Conservation (phyloP, 2,113 vertebrate species). For the Bufo bufo region DNA sequence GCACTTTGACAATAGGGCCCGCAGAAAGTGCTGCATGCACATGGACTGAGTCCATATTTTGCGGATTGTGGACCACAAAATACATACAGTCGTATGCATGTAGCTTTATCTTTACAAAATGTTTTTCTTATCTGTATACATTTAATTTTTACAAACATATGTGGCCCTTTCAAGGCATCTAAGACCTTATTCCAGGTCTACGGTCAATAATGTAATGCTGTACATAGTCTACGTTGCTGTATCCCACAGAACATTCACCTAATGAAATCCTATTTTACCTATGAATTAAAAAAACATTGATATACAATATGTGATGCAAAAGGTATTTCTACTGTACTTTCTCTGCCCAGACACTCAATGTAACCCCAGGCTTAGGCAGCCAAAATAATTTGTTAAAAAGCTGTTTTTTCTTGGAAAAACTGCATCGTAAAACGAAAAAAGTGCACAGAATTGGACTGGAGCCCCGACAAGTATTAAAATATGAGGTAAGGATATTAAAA, state of each 20-base stretch:
- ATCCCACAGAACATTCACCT: not conserved
- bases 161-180: not conserved
- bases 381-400: conserved; percentile 47
- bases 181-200: not conserved
- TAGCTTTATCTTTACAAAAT: not conserved
- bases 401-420: conserved; percentile 37
- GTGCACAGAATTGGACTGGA: not conserved
- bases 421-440: conserved; percentile 29
- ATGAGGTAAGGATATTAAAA: conserved; percentile 45
- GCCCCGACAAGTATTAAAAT: conserved; percentile 36
- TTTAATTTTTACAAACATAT: not conserved
- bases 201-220: not conserved
- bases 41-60: too few species aligned
- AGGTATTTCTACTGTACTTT: not conserved
- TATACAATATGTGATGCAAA: conserved; percentile 3
- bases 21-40: too few species aligned
- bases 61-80: too few species aligned
- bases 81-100: too few species aligned
- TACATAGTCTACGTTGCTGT: not conserved
- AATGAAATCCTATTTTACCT: not conserved
- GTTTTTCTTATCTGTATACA: not conserved
- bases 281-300: conserved; percentile 1
- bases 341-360: conserved; percentile 21
- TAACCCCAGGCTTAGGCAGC: not conserved
- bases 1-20: too few species aligned